Evolutionary conservation across 2,888 invertebrate genomes (phyloP).

Genomic region (Hemaris fuciformis): DNA sequence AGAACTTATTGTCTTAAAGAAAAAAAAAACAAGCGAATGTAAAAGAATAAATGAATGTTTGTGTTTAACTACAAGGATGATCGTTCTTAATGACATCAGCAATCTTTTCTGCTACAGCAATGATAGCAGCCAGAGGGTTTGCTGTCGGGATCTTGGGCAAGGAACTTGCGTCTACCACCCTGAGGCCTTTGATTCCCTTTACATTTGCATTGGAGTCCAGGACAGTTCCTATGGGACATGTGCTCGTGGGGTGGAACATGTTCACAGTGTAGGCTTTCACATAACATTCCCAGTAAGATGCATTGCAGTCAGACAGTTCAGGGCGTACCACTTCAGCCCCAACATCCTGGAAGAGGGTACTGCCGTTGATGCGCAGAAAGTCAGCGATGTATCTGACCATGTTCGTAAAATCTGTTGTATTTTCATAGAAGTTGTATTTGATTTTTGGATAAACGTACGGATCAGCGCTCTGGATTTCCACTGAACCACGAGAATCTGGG

Average conservation of each 20-base stretch:
- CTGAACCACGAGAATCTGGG: neutral
- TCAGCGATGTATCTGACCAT: conserved; percentile 38
- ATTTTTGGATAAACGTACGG: neutral
- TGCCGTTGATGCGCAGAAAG: conserved; percentile 15
- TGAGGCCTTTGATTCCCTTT: conserved; percentile 19
- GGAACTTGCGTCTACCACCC: conserved; percentile 27
- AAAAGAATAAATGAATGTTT: too few species aligned
- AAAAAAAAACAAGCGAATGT: too few species aligned
- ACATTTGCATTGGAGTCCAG: conserved; percentile 26
- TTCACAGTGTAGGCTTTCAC: conserved; percentile 24
- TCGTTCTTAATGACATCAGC: conserved; percentile 21
- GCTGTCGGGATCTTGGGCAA: conserved; percentile 23
- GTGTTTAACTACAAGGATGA: neutral
- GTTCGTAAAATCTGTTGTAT: neutral
- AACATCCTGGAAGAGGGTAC: conserved; percentile 18
- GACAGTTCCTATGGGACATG: conserved; percentile 31
- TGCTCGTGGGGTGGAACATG: conserved; percentile 35
- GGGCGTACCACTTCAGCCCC: conserved; percentile 19
- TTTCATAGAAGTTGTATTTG: neutral
- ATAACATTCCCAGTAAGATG: conserved; percentile 32
- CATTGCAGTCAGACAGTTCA: neutral
- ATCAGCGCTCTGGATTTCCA: neutral
- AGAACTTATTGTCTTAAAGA: too few species aligned
- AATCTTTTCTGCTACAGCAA: conserved; percentile 26
- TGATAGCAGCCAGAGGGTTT: conserved; percentile 22